Percentiles rank a stretch among this genome's conserved stretches.
Evolutionary conservation across 2,888 invertebrate genomes (phyloP).

Genomic region (Conus canariensis): DNA sequence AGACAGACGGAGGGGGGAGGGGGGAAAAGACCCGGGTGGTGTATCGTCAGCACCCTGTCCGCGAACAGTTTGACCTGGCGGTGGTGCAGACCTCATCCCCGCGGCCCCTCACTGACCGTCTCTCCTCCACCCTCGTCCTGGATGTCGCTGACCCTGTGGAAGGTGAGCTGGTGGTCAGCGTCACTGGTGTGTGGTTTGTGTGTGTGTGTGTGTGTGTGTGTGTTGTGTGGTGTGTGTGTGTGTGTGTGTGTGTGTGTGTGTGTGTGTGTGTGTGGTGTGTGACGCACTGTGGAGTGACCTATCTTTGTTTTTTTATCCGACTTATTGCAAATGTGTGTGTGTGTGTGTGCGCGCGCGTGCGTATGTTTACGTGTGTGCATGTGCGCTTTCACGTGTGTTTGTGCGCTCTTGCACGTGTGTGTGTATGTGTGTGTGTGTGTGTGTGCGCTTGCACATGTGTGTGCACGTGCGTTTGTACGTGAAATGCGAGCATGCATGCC

Average conservation of each 20-base stretch:
- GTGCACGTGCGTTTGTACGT: background rate
- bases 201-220: background rate
- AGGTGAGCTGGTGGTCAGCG: background rate
- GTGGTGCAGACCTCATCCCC: background rate
- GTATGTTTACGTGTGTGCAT: background rate
- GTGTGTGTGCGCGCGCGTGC: background rate
- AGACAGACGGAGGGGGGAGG: background rate
- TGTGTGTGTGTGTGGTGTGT: background rate
- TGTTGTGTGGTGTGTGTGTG: background rate
- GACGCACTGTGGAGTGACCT: too few species aligned
- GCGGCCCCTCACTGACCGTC: background rate
- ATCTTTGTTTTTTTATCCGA: too few species aligned
- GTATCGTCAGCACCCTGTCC: slow-evolving; percentile 35
- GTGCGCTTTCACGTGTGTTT: background rate
- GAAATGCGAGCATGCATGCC: background rate
- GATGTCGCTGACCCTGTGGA: background rate
- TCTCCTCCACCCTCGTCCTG: background rate
- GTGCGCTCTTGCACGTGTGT: background rate
- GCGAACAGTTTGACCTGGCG: slow-evolving; percentile 35
- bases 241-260: background rate
- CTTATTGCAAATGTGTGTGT: background rate
- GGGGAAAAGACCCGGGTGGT: background rate
- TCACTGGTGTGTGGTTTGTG: background rate
- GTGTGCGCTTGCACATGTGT: background rate
- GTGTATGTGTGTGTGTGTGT: background rate